Evolutionary conservation across 1,140 invertebrate genomes (phyloP).

Genomic region (Plutomurus gul): DNA sequence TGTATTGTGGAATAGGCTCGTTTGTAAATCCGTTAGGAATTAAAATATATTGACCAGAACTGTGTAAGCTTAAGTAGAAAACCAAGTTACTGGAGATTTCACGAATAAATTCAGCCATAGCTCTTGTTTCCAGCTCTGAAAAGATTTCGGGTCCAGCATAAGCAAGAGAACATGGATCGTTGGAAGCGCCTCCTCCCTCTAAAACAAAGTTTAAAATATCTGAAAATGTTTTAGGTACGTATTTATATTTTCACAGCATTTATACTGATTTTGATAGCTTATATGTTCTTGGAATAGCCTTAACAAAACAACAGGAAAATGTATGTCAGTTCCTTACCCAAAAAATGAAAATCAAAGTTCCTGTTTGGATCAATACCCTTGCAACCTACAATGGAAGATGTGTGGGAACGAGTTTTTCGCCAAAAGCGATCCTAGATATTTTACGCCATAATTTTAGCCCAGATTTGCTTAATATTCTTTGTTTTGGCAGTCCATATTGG

Average conservation of each 20-base stretch:
- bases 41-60: conserved; percentile 65
- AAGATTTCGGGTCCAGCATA: conserved; percentile 71
- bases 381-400: conserved; percentile 59
- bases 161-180: conserved; percentile 69
- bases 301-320: no score
- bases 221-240: background rate
- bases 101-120: conserved; percentile 53
- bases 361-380: conserved; percentile 40
- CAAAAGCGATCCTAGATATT: conserved; percentile 6
- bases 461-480: conserved; percentile 73
- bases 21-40: conserved; percentile 63
- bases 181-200: conserved; percentile 65
- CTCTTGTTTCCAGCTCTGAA: conserved; percentile 73
- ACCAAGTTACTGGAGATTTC: conserved; percentile 38
- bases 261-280: no score
- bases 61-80: conserved; percentile 57
- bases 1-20: conserved; percentile 62
- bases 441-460: conserved; percentile 66
- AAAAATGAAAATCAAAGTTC: conserved; percentile 38
- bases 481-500: background rate
- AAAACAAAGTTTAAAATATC: conserved; percentile 52
- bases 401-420: conserved; percentile 31
- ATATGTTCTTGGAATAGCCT: no score
- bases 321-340: no score
- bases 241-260: background rate